Evolutionary conservation across 2,797 vertebrate genomes (phyloP).

Genomic region (Bucorvus abyssinicus): DNA sequence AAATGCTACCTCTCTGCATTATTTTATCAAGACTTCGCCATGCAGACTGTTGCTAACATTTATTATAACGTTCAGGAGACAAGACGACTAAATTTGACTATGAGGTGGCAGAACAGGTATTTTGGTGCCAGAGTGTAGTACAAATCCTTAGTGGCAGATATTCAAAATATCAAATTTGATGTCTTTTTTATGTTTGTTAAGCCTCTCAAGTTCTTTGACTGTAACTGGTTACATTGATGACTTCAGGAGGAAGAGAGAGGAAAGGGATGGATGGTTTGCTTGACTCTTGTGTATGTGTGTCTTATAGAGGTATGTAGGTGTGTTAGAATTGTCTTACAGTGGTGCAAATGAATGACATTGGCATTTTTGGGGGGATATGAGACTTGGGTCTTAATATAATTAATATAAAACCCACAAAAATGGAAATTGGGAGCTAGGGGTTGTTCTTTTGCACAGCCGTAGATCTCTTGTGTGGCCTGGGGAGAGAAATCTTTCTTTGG

Average conservation of each 20-base stretch:
- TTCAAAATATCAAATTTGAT: neutral
- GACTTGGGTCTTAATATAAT: neutral
- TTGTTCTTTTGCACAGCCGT: rapidly evolving
- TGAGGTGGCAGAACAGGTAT: neutral
- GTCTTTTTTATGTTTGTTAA: neutral
- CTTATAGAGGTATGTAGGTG: neutral
- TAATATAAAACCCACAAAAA: neutral
- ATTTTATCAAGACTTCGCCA: neutral
- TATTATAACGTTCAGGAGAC: neutral
- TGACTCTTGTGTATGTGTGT: neutral
- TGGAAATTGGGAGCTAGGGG: neutral
- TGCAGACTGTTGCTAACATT: neutral
- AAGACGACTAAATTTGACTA: neutral
- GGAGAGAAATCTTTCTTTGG: neutral
- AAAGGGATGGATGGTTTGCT: neutral
- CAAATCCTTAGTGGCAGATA: neutral
- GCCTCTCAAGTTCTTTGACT: neutral
- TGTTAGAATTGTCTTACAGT: neutral
- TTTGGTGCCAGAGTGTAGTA: neutral
- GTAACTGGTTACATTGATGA: neutral
- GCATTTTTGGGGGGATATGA: neutral
- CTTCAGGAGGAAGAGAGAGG: neutral
- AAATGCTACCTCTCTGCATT: neutral
- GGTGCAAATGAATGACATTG: neutral
- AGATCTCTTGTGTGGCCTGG: neutral